Percentiles rank a stretch among this genome's conserved stretches.
Evolutionary conservation across 2,797 vertebrate genomes (phyloP).

Genomic region (Decapterus maruadsi): DNA sequence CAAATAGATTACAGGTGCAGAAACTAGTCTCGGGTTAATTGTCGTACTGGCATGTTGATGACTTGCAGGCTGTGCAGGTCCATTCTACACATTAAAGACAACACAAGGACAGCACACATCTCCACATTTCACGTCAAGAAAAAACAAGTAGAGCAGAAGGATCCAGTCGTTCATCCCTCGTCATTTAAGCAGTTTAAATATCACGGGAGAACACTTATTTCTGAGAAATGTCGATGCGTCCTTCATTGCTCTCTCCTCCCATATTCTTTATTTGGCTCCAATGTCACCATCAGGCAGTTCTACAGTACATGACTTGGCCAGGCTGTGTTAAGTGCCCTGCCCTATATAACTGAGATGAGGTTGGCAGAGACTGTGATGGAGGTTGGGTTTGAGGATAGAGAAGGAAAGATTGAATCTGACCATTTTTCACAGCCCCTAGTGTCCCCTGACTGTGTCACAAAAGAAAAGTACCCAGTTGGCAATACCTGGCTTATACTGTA

Average conservation of each 20-base stretch:
- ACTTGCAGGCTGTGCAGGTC: slow-evolving; percentile 13
- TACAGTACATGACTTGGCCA: slow-evolving; percentile 2
- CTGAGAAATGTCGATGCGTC: slow-evolving; percentile 13
- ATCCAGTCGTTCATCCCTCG: background rate
- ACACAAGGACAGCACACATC: background rate
- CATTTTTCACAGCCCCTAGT: slow-evolving; percentile 4
- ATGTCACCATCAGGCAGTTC: slow-evolving; percentile 17
- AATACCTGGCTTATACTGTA: slow-evolving; percentile 11
- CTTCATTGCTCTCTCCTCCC: slow-evolving; percentile 6
- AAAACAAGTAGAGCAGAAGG: background rate
- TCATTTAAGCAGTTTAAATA: background rate
- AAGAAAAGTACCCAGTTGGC: slow-evolving; percentile 14
- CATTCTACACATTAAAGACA: background rate
- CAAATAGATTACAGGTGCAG: background rate
- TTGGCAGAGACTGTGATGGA: background rate
- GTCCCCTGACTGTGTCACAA: slow-evolving; percentile 39
- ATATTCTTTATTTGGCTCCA: slow-evolving; percentile 29
- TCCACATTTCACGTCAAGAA: background rate
- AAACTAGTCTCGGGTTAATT: background rate
- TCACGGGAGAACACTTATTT: background rate
- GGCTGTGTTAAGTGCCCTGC: slow-evolving; percentile 29
- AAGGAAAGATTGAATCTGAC: slow-evolving; percentile 19
- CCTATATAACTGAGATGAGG: slow-evolving; percentile 34
- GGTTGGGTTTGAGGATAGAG: slow-evolving; percentile 12
- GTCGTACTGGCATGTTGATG: background rate